Base-by-base conservation (phyloP, 1,140 invertebrate genomes). In the Sycobia sp. region DNA sequence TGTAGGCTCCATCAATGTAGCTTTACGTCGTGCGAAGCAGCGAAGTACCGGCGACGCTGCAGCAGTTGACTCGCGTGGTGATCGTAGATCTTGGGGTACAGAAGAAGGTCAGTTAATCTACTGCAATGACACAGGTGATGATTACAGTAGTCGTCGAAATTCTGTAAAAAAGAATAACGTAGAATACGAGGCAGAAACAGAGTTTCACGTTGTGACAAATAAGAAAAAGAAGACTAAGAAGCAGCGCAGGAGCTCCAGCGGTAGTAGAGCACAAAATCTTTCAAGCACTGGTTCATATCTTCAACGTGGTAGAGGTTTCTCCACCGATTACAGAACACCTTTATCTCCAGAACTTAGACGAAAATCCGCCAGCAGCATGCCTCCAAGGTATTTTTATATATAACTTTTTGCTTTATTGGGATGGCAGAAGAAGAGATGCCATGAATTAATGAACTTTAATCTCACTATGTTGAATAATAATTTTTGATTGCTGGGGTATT, bases 181-280 rank as follows among this genome's bases (percentile, higher is more conserved):
- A 64, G 78, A 82, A 29, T 53, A 70, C 47, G 73, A 83, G 68
- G 69, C 77, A 34, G 75, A 84, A 68, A 74, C 77, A 1, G 89
- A 90, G 55, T 90, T 90, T 75, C 84, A 88, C 68, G 86, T 89
- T 22, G 89, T 91, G 41, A 89, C 87, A 10, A 90, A 90, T 68
- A 88, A 89, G 68, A 88, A 89, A 68, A 89, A 89, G 69, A 87
- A 87, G 64, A 86, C 85, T 67, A 88, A 90, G 71, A 88, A 89
- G 66, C 85, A 84, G 23, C 81, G 84, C 1, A 82, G 80, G 53
- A 82, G 80, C 65, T 81, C 76, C 14, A 81, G 78, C 54, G 79
- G 79, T 47, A 69, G 76, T 56, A 74, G 78, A 51, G 77, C 79
- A 11, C 78, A 78, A 64, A 82, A 81, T 67, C 67, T 81, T 16